A percentile compares a stretch with the other conserved stretches of the same genome.
Evolutionary conservation across 2,888 invertebrate genomes (phyloP).

Genomic region (Xestia ashworthii): DNA sequence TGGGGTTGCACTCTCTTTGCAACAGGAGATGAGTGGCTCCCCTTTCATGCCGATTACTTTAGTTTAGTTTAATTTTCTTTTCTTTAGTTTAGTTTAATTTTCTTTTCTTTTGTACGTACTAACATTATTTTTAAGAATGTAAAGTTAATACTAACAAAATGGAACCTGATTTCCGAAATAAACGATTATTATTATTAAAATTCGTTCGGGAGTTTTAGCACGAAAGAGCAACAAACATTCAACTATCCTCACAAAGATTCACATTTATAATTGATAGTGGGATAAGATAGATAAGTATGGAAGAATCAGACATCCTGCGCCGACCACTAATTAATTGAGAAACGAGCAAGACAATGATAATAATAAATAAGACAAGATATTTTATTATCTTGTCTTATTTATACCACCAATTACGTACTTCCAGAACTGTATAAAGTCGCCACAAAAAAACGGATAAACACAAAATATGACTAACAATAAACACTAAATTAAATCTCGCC

Average conservation of each 20-base stretch:
- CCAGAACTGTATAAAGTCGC: not conserved
- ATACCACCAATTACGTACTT: not conserved
- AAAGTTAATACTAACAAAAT: no score
- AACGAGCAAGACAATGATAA: not conserved
- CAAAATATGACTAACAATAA: conserved; percentile 18
- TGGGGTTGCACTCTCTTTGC: no score
- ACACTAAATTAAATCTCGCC: conserved; percentile 19
- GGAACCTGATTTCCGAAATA: no score
- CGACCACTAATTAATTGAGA: not conserved
- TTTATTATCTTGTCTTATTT: no score
- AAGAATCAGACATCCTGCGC: not conserved
- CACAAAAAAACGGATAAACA: not conserved
- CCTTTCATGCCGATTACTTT: no score
- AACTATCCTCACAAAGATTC: not conserved
- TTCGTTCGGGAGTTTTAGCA: not conserved
- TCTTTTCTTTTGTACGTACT: no score
- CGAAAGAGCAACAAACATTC: not conserved
- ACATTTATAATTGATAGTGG: not conserved
- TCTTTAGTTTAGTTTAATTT: no score
- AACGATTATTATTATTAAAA: no score
- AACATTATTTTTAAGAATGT: no score
- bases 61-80: no score
- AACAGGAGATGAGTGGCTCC: no score
- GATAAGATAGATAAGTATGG: not conserved
- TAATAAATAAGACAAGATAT: not conserved